Evolutionary conservation across 2,888 invertebrate genomes (phyloP), one percentile per base, ranked within the genome.

Genomic region (Microdon myrmicae): DNA sequence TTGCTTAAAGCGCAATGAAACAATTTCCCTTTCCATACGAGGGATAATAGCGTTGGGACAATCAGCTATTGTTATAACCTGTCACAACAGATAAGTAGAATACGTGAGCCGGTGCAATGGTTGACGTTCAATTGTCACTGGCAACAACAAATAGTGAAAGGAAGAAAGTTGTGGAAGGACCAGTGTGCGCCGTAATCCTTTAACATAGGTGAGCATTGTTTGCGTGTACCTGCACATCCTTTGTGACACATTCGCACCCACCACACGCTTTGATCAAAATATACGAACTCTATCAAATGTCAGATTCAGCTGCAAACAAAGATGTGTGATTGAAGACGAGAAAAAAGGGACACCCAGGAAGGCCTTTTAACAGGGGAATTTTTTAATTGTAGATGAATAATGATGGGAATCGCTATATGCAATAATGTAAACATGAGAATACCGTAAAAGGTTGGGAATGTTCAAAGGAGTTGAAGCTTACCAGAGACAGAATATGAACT

Each of bases 11-110:
- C 29, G 29, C 6, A 41, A 35, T 56, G 44, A 28, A 58, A 64
- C 58, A 56, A 64, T 64, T 64, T 53, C 41, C 32, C 53, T 64
- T 47, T 64, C 47, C 51, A 64, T 31, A 16, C 26, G 26, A 2
- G 10, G 34, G 2, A 51, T 45, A 51, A 64, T 26, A 12, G 31
- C 19, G 25, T 5, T 23, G 19, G 47, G 26, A 64, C 58, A 64
- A 64, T 51, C 37, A 31, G 1, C 14, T 51, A 51, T 64, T 64
- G 53, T 64, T 19, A 51, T 28, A 53, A 64, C 58, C 64, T 64
- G 64, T 64, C 64, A 64, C 51, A 64, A 64, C 64, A 64, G 53
- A 58, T 58, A 58, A 64, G 58, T 58, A 64, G 58, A 32, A 45
- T 39, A 38, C 28, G 37, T 32, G 31, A 39, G 44, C 25, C 13